phyloP scores from a whole-genome alignment of 1,140 invertebrate genomes.

The Drosophila parvula region DNA sequence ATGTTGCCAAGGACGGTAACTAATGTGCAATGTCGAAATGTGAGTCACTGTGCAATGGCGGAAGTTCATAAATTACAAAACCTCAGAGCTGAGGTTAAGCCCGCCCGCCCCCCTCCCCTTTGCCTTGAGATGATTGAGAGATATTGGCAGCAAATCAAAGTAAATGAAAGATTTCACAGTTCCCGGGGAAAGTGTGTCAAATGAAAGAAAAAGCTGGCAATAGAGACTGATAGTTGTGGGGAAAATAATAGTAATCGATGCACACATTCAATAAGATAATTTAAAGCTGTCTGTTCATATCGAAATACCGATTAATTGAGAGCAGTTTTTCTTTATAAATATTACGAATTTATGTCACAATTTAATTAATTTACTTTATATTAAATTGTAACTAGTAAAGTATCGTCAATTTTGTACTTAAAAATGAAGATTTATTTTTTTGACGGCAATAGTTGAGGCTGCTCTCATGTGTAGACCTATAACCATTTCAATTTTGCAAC shows the following conservation, averaged over 20 bases:
- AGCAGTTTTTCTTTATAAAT: too few relatives aligned
- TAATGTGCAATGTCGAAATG: constrained; percentile 55
- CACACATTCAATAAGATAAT: background rate
- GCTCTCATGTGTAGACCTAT: constrained; percentile 15
- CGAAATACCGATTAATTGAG: background rate
- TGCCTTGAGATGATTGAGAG: constrained; percentile 21
- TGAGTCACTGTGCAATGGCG: constrained; percentile 22
- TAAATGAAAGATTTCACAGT: constrained; percentile 68
- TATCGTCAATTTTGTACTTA: background rate
- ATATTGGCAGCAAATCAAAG: constrained; percentile 58
- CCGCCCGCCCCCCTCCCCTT: background rate
- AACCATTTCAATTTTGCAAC: constrained; percentile 61
- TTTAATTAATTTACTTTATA: too few relatives aligned
- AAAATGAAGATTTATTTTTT: background rate
- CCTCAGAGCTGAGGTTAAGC: constrained; percentile 35
- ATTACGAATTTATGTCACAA: too few relatives aligned
- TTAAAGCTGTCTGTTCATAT: background rate
- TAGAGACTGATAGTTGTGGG: background rate
- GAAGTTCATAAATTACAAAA: constrained; percentile 68
- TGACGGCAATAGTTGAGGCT: background rate
- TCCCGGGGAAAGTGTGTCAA: constrained; percentile 46
- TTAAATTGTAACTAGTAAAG: too few relatives aligned
- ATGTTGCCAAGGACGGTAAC: constrained; percentile 69
- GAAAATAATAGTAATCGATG: too few relatives aligned
- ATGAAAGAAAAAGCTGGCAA: constrained; percentile 5